These are phyloP conservation scores for Limnephilus marmoratus DNA, from an alignment of 2,888 invertebrate species.

Conservation along the genomic window DNA sequence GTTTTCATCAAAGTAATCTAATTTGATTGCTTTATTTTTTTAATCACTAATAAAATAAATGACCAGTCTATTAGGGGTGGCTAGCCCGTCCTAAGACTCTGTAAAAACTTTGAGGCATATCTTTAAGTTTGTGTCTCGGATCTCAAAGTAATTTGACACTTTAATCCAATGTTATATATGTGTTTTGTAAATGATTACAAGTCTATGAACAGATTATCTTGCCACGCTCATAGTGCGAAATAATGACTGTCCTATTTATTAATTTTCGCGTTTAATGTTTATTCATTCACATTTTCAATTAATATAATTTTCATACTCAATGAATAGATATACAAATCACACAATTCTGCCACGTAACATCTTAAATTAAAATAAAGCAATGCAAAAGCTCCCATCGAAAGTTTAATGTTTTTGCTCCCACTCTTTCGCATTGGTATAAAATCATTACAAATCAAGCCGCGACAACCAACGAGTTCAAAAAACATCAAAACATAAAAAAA, in stretches of 20 bases:
- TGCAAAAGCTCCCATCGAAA: too few species aligned
- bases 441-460: neutral
- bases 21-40: neutral
- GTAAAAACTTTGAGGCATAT: neutral
- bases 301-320: neutral
- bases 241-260: neutral
- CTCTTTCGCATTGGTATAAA: neutral
- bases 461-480: neutral
- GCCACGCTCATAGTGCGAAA: neutral
- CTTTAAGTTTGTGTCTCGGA: neutral
- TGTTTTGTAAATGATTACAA: neutral
- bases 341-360: too few species aligned
- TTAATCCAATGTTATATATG: too few species aligned
- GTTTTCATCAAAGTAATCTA: neutral
- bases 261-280: neutral
- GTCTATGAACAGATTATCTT: too few species aligned
- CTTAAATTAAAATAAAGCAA: too few species aligned
- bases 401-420: neutral
- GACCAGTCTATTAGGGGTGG: neutral
- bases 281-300: neutral
- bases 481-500: neutral
- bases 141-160: neutral
- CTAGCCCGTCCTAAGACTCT: neutral
- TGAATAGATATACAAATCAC: too few species aligned
- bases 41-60: neutral